Base-by-base conservation (phyloP, 1,140 invertebrate species). In the Drosophila busckii region DNA sequence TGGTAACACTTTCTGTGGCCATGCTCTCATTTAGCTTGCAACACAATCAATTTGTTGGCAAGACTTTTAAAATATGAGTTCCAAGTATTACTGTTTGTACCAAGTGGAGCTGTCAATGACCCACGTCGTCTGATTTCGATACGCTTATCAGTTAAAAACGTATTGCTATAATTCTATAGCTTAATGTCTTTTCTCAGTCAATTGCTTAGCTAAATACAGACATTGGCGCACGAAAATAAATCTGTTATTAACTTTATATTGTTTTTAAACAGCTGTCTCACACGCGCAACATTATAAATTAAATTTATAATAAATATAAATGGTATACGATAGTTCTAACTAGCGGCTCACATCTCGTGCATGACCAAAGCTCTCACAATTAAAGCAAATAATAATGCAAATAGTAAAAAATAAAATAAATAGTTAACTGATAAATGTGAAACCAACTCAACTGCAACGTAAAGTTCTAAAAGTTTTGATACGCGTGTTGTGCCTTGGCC, bases 281-380 rank as follows among this genome's bases (percentile, higher is more conserved):
- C 25, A 34, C 19, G 20, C n/a, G 13, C 17, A 19, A 19, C 9
- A 19, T 5, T 25, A 41, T 41, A 9, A 23, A 49, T 19, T 8
- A 29, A 22, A 42, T 10, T 42, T 42, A 41, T 20, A 44, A 41
- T 37, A 19, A 44, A 17, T 31, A 42, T 20, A 56, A 46, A n/a
- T n/a, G n/a, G n/a, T 12, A 40, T 41, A 46, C 10, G 20, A 31
- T 13, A 25, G 15, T 34, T 15, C 6, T 22, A 38, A 37, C 53
- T 60, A 55, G 29, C 69, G 56, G 52, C 53, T 76, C 19, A 19
- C 46, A 44, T 46, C 42, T 49, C 70, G 65, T 61, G 66, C 70
- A 66, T 76, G 70, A 76, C 60, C 26, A 56, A 53, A 61, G 28
- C 41, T 46, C 50, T 35, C 26, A 28, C 28, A 55, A 45, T 54